Evolutionary conservation across 2,888 invertebrate species (phyloP), one percentile per base, ranked within the genome.

Genomic region (Catocala fraxini): DNA sequence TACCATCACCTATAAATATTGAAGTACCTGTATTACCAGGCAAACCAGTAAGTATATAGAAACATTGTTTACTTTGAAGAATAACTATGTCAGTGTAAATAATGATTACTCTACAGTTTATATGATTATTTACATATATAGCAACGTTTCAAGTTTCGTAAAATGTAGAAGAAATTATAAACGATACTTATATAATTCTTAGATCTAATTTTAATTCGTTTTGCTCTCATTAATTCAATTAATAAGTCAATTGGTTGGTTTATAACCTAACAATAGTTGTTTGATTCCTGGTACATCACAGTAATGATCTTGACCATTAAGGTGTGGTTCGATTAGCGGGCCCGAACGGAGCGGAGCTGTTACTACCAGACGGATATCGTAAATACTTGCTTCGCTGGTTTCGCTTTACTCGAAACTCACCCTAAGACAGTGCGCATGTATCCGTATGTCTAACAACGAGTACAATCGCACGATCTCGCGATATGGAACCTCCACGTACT

Each of bases 151-250:
- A 49, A 57, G 35, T 51, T 45, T 39, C 57, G 25, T 33, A 15
- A 46, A 51, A 25, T 46, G 35, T 46, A 25, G 25, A 25, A 45
- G 35, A 45, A 43, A 51, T 48, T 41, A 56, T 42, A 5, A n/a
- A 56, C 39, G 9, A 11, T 13, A n/a, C 35, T 55, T 15, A 46
- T 6, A 46, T 46, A 15, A 51, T 51, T 35, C 35, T 51, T 51
- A 51, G 6, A 51, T 2, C 35, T 51, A 51, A 35, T 51, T 42
- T 12, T 56, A 56, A 48, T 48, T 56, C 33, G 48, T 41, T 48
- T 47, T 41, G 9, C n/a, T 47, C 15, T 54, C 13, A 15, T 56
- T 42, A 12, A 48, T 33, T 33, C 12, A 48, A 41, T 42, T 55
- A 47, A 35, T 41, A 33, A 47, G 47, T 39, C 25, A 5, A 34